Base-by-base conservation (phyloP, 2,797 vertebrate genomes). In the Podarcis lilfordi region DNA sequence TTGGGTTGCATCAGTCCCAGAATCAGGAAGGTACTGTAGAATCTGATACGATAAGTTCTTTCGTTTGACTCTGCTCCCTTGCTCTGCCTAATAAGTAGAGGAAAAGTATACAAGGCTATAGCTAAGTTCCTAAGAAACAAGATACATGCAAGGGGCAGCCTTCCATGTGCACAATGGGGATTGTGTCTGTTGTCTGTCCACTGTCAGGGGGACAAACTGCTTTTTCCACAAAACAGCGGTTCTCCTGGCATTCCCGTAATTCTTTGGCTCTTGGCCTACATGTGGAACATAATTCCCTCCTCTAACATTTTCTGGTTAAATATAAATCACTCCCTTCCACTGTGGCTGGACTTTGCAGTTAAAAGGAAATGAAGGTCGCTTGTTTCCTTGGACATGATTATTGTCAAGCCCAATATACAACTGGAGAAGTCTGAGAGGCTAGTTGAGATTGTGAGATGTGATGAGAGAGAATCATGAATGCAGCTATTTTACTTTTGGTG, bases 401-500 rank as follows among this genome's bases (percentile, higher is more conserved):
- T 27, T 78, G 1, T 78, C 71, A 59, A 79, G 32, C 6, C 45
- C 29, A 43, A 0, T 84, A 8, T 71, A 37, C 35, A 25, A 15
- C 27, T 59, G 17, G 69, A 21, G 64, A 88, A 79, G 75, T n/a
- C 19, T 8, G 13, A 29, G 25, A 83, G 9, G 45, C 45, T 50
- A 29, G 23, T 84, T 71, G 27, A 59, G 45, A 79, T 84, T 78
- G 45, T 50, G 19, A 74, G 15, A 11, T 84, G 15, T 29, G 72
- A n/a, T 59, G 32, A n/a, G 17, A 37, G 17, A 71, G 40, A 85
- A 37, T 72, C 55, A 71, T 68, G 59, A 82, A 29, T 80, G n/a
- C 10, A 29, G 19, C 21, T 83, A 27, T 4, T 88, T 69, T 68
- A 61, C 19, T 32, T 89, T 88, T 87, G 88, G 50, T 43, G 43